phyloP scores from a whole-genome alignment of 2,888 invertebrate species.

The Erebia epiphron region DNA sequence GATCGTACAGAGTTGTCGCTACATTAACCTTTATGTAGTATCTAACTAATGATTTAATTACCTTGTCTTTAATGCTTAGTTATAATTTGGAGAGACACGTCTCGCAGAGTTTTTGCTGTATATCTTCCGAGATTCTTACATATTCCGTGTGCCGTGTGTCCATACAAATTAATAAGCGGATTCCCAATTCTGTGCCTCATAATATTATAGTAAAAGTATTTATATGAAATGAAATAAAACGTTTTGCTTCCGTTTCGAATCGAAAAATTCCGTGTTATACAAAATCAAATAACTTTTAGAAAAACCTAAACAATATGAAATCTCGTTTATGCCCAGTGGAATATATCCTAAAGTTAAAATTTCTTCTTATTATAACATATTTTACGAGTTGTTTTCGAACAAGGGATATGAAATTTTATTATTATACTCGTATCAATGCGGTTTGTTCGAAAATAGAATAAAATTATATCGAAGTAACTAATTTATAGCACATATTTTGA shows the following conservation, averaged over 20 bases:
- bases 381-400: background rate
- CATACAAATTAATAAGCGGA: too few species aligned
- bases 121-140: too few species aligned
- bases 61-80: too few species aligned
- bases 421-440: background rate
- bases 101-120: too few species aligned
- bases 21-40: too few species aligned
- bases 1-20: too few species aligned
- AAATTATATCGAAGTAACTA: too few species aligned
- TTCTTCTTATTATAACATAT: background rate
- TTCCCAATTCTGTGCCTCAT: too few species aligned
- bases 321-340: background rate
- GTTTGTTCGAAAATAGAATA: background rate
- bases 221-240: background rate
- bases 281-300: background rate
- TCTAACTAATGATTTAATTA: too few species aligned
- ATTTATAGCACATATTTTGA: too few species aligned
- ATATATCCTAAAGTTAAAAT: background rate
- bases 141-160: too few species aligned
- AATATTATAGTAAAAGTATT: background rate
- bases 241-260: background rate
- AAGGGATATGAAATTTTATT: background rate
- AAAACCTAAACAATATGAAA: background rate
- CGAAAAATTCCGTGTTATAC: background rate
- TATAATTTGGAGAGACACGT: too few species aligned